Evolutionary conservation across 2,888 invertebrate species (phyloP), one percentile per base, ranked within the genome.

Genomic region (Liopterus haemorrhoidalis): DNA sequence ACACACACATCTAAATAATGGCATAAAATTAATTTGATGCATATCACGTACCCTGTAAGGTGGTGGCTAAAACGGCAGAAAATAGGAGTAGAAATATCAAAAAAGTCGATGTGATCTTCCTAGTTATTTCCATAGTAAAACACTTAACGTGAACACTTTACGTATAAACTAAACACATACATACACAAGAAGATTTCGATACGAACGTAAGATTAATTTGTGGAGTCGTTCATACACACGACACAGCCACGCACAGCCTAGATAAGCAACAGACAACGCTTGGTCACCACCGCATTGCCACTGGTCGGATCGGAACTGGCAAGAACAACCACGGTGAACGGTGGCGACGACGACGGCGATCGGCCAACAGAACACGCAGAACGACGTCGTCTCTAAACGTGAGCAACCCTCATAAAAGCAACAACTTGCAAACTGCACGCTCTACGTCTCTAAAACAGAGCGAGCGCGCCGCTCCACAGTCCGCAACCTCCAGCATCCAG

Each of bases 41-140:
- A n/a, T n/a, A n/a, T n/a, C 58, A 72, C 72, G 67, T 70, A 75
- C 74, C 73, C 67, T 72, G 72, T 70, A 74, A 72, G 70, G 71
- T 63, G 63, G 68, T 64, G 68, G 70, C 69, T 69, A 73, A 68
- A 62, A 73, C 68, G 61, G 68, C 59, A 59, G 74, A 65, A 67
- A 73, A 70, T 68, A 74, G 70, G 65, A 72, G 68, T 64, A 70
- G 64, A 64, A 71, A 62, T 60, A 70, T 66, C 70, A 71, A 70
- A 68, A 71, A 25, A 20, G 27, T 45, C 39, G 45, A 45, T 45
- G 39, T 45, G 33, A 45, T 32, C 39, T 32, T 38, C 39, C 32
- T 11, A 38, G 32, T 32, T 39, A 45, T 39, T 39, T 38, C 45
- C 45, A 45, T 45, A 33, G 21, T 45, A 39, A n/a, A 32, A 45